Evolutionary conservation across 2,797 vertebrate genomes (phyloP), one percentile per base, ranked within the genome.

Genomic region (Falco peregrinus): DNA sequence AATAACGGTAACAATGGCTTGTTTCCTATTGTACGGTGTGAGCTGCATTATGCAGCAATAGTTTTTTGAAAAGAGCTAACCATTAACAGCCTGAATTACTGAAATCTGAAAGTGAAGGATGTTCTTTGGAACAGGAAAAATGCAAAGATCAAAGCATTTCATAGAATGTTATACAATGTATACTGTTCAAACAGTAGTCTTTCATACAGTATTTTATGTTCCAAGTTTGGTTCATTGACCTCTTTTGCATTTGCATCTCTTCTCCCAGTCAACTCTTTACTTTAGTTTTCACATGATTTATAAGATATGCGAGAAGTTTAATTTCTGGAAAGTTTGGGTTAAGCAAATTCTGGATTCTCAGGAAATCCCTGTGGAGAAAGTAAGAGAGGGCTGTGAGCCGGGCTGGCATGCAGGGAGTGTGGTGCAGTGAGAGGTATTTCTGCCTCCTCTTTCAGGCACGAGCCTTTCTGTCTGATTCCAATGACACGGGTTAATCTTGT

Each of bases 21-120:
- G 83, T 73, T 90, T 76, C 70, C 89, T 64, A 0, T 79, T 93
- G 81, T 50, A 33, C 18, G 61, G 9, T 3, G 4, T 48, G 37
- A 74, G 47, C 15, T 79, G 47, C 35, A 45, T 59, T 93, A 87
- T 81, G 51, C 50, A 73, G 45, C 13, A 79, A 63, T 6, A 73
- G 51, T 28, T 93, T 80, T 87, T 73, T 35, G n/a, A 37, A 75
- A 86, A 90, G 24, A 90, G 21, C 51, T 43, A 92, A 87, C 59
- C 43, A 79, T 71, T 61, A 84, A 4, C 16, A 91, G 45, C 14
- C 50, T 74, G 41, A 61, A 73, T 16, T 84, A 37, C 45, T 87
- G 60, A 87, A 87, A 88, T 85, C 45, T 90, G 21, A 45, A 86
- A 74, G 28, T 48, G 3, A 50, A 63, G 24, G 17, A 16, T 63